Conservation (phyloP, 1,140 invertebrate genomes). For the Diachasmimorpha longicaudata region DNA sequence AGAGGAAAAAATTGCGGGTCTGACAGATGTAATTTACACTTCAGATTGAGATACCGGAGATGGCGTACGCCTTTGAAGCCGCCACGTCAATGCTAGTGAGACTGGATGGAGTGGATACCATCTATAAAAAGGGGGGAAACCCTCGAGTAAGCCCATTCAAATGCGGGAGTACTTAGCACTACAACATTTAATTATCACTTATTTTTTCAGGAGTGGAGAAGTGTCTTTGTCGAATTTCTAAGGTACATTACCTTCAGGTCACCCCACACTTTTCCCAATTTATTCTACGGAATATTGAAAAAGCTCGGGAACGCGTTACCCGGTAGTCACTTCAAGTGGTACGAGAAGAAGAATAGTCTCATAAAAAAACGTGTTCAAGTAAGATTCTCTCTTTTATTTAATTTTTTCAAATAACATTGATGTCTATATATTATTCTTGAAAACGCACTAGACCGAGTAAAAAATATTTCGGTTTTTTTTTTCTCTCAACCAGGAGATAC, state of each 20-base stretch:
- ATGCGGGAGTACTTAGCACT: not conserved
- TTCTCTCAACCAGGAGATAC: conserved; percentile 65
- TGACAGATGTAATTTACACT: conserved; percentile 13
- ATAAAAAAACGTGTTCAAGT: conserved; percentile 68
- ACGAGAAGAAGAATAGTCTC: conserved; percentile 61
- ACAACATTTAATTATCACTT: not conserved
- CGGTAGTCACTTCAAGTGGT: conserved; percentile 59
- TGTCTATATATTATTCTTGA: not conserved
- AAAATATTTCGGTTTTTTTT: conserved; percentile 39
- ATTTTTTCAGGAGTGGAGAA: conserved; percentile 58
- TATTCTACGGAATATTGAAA: conserved; percentile 65
- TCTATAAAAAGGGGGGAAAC: conserved; percentile 63
- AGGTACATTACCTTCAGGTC: conserved; percentile 65
- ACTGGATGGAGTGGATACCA: conserved; percentile 67
- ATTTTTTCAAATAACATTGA: no score
- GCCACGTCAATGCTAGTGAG: conserved; percentile 64
- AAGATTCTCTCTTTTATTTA: no score
- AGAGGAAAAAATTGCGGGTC: not conserved
- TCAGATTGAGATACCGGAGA: conserved; percentile 65
- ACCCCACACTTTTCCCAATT: conserved; percentile 63
- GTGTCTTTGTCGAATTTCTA: conserved; percentile 64
- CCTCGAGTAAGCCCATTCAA: conserved; percentile 22
- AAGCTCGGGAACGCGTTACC: conserved; percentile 63
- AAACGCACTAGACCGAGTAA: no score
- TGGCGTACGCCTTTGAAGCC: conserved; percentile 69